A percentile compares a stretch with the other conserved stretches of the same genome.
phyloP scores from a whole-genome alignment of 2,888 invertebrate genomes.

The Microplitis deprimator region DNA sequence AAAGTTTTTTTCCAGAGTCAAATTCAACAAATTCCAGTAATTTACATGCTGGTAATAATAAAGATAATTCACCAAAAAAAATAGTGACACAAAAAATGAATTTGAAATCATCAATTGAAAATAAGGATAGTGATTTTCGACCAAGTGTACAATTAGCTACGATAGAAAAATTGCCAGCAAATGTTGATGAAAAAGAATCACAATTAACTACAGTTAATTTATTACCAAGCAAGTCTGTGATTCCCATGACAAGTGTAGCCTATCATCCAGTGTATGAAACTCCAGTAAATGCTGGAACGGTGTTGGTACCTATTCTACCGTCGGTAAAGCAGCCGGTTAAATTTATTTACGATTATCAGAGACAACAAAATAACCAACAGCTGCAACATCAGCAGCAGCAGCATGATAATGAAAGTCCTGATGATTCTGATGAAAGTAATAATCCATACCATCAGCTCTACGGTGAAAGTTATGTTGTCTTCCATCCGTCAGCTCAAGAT shows the following conservation, averaged over 20 bases:
- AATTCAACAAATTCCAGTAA: background rate
- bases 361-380: background rate
- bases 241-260: background rate
- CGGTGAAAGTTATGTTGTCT: background rate
- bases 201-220: conserved; percentile 11
- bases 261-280: background rate
- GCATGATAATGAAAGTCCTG: conserved; percentile 47
- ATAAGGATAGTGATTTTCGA: conserved; percentile 44
- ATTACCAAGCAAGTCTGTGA: background rate
- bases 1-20: background rate
- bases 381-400: background rate
- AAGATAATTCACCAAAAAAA: no score
- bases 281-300: background rate
- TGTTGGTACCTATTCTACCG: conserved; percentile 42
- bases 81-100: background rate
- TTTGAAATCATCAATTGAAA: conserved; percentile 12
- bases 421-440: background rate
- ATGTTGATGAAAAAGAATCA: conserved; percentile 40
- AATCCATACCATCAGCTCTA: conserved; percentile 28
- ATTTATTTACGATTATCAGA: background rate
- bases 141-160: conserved; percentile 62
- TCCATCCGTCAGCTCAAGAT: no score
- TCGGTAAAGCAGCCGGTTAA: background rate
- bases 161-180: conserved; percentile 51
- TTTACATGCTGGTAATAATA: background rate